phyloP scores from a whole-genome alignment of 2,888 invertebrate genomes.

The Macrophya alboannulata region DNA sequence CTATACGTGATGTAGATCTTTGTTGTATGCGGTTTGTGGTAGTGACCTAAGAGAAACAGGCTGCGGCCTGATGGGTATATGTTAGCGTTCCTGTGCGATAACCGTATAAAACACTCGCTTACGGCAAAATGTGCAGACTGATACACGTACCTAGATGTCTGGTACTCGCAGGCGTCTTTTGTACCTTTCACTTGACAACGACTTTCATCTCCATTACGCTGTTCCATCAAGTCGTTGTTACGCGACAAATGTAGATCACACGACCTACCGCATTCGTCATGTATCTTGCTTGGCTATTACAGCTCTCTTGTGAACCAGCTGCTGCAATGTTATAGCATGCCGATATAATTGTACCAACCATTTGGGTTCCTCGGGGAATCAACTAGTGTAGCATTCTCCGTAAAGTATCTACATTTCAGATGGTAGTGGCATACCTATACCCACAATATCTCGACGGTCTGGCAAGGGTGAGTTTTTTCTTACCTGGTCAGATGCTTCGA shows the following conservation, averaged over 20 bases:
- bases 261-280: conserved; percentile 17
- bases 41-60: conserved; percentile 47
- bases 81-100: neutral
- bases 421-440: too few relatives aligned
- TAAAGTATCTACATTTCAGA: too few relatives aligned
- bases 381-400: too few relatives aligned
- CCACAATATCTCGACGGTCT: too few relatives aligned
- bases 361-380: neutral
- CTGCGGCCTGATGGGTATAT: conserved; percentile 3
- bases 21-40: conserved; percentile 47
- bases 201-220: conserved; percentile 21
- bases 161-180: neutral
- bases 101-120: conserved; percentile 15
- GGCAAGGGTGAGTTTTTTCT: too few relatives aligned
- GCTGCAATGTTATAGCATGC: neutral
- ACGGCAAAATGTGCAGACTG: neutral
- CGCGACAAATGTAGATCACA: conserved; percentile 33
- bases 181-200: conserved; percentile 37
- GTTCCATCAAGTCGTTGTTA: conserved; percentile 11
- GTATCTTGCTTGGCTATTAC: neutral
- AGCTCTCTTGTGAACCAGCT: neutral
- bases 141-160: neutral
- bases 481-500: too few relatives aligned
- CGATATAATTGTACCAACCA: neutral
- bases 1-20: conserved; percentile 49